These are phyloP conservation scores for Sepioteuthis lessoniana DNA, from an alignment of 2,888 invertebrate species.

Conservation along the genomic window DNA sequence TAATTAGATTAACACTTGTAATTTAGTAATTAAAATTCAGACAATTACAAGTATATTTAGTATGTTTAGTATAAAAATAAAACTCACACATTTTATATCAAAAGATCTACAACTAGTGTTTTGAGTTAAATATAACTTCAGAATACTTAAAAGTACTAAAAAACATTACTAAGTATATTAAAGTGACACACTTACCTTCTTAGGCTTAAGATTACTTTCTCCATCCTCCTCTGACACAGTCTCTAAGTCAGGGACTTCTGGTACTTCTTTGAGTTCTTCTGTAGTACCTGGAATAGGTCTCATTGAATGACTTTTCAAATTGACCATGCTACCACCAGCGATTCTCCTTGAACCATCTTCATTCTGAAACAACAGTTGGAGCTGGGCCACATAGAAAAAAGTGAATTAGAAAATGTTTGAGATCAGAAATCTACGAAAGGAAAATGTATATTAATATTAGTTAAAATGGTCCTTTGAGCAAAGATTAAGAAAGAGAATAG, in stretches of 20 bases:
- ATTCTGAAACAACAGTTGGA: conserved; percentile 16
- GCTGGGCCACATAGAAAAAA: background rate
- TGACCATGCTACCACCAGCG: background rate
- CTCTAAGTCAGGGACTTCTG: conserved; percentile 4
- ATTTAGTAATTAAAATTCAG: background rate
- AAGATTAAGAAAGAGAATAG: background rate
- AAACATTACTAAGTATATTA: background rate
- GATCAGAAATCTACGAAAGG: background rate
- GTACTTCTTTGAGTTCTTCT: conserved; percentile 15
- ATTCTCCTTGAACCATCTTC: background rate
- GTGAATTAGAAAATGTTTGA: background rate
- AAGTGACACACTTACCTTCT: background rate
- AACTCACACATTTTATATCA: background rate
- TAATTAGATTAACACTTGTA: background rate
- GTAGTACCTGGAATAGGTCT: background rate
- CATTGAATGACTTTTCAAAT: background rate
- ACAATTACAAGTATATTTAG: background rate
- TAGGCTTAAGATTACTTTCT: conserved; percentile 36
- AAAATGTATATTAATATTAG: background rate
- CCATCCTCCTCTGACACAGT: background rate
- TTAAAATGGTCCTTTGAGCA: no score
- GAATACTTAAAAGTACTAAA: background rate
- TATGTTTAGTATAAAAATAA: background rate
- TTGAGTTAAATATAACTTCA: background rate
- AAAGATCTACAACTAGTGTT: background rate